Base-by-base conservation (phyloP, 2,888 invertebrate species). In the Eilema sororculum region DNA sequence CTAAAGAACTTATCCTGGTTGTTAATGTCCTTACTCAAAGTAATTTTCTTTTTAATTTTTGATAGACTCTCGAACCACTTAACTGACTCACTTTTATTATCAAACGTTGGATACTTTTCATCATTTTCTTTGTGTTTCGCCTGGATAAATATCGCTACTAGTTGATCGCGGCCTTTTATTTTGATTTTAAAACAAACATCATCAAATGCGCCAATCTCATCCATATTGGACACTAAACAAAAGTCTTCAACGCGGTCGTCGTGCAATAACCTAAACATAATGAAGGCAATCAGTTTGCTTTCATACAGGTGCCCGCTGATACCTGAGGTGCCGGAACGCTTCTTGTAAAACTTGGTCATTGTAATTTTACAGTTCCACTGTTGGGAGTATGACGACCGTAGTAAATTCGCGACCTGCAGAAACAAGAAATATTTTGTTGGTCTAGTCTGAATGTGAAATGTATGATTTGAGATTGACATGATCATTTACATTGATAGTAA, bases 241-340 rank as follows among this genome's bases (percentile, higher is more conserved):
- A 82, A 82, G 6, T 78, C 61, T 20, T 72, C 56, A 22, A 81
- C 20, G 24, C 20, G 33, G 2, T 68, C 25, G 24, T 79, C 68
- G 16, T 73, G 66, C 8, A 61, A 41, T 13, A 73, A 33, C 71
- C 78, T 75, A 13, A 77, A 81, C 30, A 74, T 30, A 41, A 81
- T 69, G 10, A 81, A 66, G n/a, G 77, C 78, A 2, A 80, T 62
- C 28, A 82, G 67, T 61, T 82, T 81, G 0, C 75, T 80, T 52
- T 81, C 80, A n/a, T 78, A 82, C 0, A 81, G 66, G 4, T 81
- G 81, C 20, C 81, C 82, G 2, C 74, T 65, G 16, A 82, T 77
- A 0, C 77, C 78, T 0, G 82, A 74, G 5, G 82, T 78, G 0
- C 74, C 80, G 3, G 22, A 0, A 16, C 75, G 76, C 58, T 78